These are phyloP conservation scores for Rhagophthalmus giganteus DNA, from an alignment of 2,888 invertebrate species.

Conservation along the genomic window DNA sequence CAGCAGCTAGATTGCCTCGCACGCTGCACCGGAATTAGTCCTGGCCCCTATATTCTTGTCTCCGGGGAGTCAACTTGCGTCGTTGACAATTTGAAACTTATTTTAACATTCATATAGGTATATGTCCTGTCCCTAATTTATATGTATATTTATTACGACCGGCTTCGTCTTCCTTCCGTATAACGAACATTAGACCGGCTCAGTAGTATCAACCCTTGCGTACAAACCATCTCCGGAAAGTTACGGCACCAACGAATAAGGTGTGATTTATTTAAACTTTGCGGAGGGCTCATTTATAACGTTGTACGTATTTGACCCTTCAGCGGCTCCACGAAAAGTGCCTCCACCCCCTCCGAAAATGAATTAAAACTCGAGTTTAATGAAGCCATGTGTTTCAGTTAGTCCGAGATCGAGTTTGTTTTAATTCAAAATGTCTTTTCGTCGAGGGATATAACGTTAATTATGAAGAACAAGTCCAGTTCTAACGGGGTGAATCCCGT, in stretches of 20 bases:
- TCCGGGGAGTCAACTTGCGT: conserved; percentile 56
- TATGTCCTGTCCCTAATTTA: conserved; percentile 54
- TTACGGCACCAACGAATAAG: conserved; percentile 25
- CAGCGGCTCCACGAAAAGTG: conserved; percentile 30
- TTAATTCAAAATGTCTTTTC: conserved; percentile 44
- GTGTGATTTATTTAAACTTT: conserved; percentile 41
- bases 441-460: conserved; percentile 61
- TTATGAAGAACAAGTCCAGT: conserved; percentile 65
- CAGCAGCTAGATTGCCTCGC: conserved; percentile 47
- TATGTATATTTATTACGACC: conserved; percentile 57
- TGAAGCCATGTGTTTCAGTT: conserved; percentile 52
- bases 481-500: conserved; percentile 46
- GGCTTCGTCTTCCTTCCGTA: conserved; percentile 36
- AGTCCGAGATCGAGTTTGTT: conserved; percentile 37
- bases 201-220: conserved; percentile 20
- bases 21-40: conserved; percentile 50
- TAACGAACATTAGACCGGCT: conserved; percentile 32
- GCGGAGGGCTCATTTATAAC: conserved; percentile 38
- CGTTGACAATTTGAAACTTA: conserved; percentile 61
- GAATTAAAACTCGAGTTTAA: conserved; percentile 52
- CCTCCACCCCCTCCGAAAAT: conserved; percentile 38
- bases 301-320: conserved; percentile 35
- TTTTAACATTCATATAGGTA: conserved; percentile 61
- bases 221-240: conserved; percentile 21
- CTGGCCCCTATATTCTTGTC: conserved; percentile 42